Base-by-base conservation (phyloP, 2,113 vertebrate species). In the Gulo gulo region DNA sequence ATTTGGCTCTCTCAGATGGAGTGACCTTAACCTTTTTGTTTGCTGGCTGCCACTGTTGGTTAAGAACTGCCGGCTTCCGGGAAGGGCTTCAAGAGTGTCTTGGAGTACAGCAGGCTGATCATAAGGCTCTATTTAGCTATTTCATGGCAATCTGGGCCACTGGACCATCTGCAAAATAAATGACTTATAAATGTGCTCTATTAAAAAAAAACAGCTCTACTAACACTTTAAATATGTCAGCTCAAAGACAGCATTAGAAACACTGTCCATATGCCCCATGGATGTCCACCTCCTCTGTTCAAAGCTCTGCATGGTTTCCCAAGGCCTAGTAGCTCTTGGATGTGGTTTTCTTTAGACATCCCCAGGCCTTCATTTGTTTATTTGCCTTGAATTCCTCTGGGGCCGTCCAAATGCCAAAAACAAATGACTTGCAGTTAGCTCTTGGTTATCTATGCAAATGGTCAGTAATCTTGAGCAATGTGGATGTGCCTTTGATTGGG, bases 91-190 rank as follows among this genome's bases (percentile, higher is more conserved):
- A 16, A 57, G 31, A 26, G 23, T 81, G n/a, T 80, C 61, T 52
- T 36, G 1, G 89, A 59, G 52, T 47, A 92, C 6, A 82, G 57
- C 1, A 23, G 82, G 50, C 45, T 52, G 36, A 92, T 23, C 80
- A 97, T 91, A 92, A 94, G 91, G 69, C 26, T 93, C 69, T 80
- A 2, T 67, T 55, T 84, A 83, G 50, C 80, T 84, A 16, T 45
- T 36, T 3, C n/a, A 26, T 80, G 39, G 47, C 63, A 84, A 1
- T 73, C 61, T 3, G 21, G 97, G 67, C 21, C 63, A 76, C 74
- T 34, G 84, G 89, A 52, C 52, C 0, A 1, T 87, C 39, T 94
- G 76, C 50, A 84, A 50, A 71, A 50, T 18, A 87, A 88, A 73
- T 59, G 45, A 94, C 73, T 97, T 89, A 36, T 42, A 59, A 82